Conservation (phyloP, 2,797 vertebrate genomes). For the Sebastes alutus region DNA sequence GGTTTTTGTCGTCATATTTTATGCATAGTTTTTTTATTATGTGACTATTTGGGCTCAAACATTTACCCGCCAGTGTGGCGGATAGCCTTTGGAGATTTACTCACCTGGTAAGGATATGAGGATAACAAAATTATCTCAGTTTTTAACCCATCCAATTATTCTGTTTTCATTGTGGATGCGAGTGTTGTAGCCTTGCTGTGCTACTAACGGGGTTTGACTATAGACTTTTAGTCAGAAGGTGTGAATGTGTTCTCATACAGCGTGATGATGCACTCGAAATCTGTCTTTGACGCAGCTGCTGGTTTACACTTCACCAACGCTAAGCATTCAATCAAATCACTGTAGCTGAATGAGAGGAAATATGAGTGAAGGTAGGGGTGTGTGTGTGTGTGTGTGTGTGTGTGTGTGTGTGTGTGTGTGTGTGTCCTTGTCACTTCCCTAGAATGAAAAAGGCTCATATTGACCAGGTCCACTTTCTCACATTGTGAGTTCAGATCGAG, state of each 20-base stretch:
- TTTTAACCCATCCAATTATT: background rate
- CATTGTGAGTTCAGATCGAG: constrained; percentile 34
- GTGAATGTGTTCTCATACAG: background rate
- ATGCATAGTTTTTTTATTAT: background rate
- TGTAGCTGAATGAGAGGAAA: background rate
- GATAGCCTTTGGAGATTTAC: too few species aligned
- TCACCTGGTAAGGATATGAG: background rate
- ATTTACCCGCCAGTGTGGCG: too few species aligned
- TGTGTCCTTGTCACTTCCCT: background rate
- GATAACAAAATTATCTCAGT: background rate
- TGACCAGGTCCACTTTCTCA: constrained; percentile 48
- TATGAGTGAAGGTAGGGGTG: background rate
- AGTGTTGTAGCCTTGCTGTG: background rate
- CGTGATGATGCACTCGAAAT: background rate
- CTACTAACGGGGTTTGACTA: background rate
- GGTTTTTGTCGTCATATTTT: background rate
- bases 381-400: background rate
- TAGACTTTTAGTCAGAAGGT: background rate
- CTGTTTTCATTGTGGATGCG: background rate
- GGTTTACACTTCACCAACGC: background rate
- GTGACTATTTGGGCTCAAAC: too few species aligned
- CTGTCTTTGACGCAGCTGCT: background rate
- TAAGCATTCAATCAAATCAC: constrained; percentile 13
- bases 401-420: background rate
- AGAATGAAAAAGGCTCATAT: constrained; percentile 49